phyloP scores from a whole-genome alignment of 2,113 vertebrate species.

The Canis aureus region DNA sequence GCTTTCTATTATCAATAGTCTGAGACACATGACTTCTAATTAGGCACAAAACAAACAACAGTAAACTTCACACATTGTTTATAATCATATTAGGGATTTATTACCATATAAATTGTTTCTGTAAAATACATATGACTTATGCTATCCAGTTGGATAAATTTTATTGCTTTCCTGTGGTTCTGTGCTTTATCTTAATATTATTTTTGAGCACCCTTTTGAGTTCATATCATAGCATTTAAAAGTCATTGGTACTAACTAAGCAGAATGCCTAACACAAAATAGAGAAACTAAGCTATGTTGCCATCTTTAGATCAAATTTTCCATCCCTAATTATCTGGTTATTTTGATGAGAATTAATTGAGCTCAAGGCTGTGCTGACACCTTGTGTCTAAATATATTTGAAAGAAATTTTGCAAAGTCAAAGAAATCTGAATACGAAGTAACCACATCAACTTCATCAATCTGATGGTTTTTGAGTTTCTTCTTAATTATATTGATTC shows the following conservation, averaged over 20 bases:
- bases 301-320: background rate
- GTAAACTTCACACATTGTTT: conserved; percentile 75
- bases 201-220: conserved; percentile 55
- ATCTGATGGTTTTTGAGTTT: background rate
- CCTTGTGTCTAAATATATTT: conserved; percentile 52
- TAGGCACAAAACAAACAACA: conserved; percentile 81
- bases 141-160: conserved; percentile 60
- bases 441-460: background rate
- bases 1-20: conserved; percentile 83
- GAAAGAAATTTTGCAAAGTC: background rate
- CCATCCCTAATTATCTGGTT: background rate
- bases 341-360: conserved; percentile 46
- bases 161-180: conserved; percentile 63
- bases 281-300: background rate
- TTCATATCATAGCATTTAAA: conserved; percentile 60
- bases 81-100: conserved; percentile 76
- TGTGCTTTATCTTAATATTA: conserved; percentile 50
- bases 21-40: conserved; percentile 81
- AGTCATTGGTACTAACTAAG: background rate
- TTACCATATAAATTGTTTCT: conserved; percentile 78
- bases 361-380: conserved; percentile 66
- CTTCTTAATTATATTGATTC: conserved; percentile 21
- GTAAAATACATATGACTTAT: conserved; percentile 72
- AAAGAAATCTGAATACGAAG: background rate
- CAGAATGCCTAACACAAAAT: background rate